Conservation (phyloP, 2,888 invertebrate genomes). For the Apamea anceps region DNA sequence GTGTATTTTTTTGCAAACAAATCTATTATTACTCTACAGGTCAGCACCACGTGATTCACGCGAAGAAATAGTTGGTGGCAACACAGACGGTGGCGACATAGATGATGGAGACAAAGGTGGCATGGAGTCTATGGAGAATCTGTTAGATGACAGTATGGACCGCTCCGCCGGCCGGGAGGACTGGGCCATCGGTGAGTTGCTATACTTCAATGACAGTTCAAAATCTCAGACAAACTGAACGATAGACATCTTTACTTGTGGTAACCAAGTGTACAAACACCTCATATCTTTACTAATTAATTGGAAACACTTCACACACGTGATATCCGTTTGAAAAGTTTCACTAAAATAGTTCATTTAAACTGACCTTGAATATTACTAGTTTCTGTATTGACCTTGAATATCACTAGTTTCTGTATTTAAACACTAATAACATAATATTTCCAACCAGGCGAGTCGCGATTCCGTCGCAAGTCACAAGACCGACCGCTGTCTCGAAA, state of each 20-base stretch:
- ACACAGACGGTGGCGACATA: background rate
- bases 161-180: slow-evolving; percentile 48
- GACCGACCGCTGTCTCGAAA: background rate
- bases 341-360: too few relatives aligned
- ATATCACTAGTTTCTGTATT: background rate
- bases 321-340: too few relatives aligned
- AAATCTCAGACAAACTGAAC: background rate
- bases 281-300: too few relatives aligned
- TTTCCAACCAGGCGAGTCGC: slow-evolving; percentile 58
- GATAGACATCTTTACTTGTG: background rate
- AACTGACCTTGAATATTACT: too few relatives aligned
- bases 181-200: slow-evolving; percentile 64
- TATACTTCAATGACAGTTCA: background rate
- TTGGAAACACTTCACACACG: too few relatives aligned
- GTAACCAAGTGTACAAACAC: background rate
- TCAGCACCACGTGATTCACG: background rate
- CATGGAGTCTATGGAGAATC: slow-evolving; percentile 33
- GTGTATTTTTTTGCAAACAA: background rate
- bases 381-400: too few relatives aligned
- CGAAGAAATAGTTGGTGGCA: background rate
- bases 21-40: background rate
- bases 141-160: slow-evolving; percentile 43
- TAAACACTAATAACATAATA: background rate
- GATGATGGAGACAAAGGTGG: background rate
- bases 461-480: slow-evolving; percentile 50